Conservation (phyloP, 2,797 vertebrate species). For the Aulostomus chinensis region DNA sequence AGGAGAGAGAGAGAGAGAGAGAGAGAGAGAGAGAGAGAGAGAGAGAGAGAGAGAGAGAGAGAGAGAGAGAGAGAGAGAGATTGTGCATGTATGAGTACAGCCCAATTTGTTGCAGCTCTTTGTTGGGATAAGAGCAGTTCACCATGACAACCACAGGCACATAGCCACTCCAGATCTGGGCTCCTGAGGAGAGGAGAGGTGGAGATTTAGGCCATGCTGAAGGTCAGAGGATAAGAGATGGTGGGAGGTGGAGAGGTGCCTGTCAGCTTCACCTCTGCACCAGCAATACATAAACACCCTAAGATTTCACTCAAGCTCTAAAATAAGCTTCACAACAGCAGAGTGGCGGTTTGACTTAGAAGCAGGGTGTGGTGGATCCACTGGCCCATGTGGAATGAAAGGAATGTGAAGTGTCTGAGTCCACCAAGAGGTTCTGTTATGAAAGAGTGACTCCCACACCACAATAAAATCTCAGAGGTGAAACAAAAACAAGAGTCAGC, state of each 20-base stretch:
- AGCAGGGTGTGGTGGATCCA: constrained; percentile 42
- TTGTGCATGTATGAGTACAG: constrained; percentile 10
- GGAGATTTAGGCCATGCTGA: constrained; percentile 6
- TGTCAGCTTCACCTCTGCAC: neutral
- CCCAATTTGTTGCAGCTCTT: constrained; percentile 47
- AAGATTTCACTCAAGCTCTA: constrained; percentile 14
- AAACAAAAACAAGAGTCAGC: constrained; percentile 72
- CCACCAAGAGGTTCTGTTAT: constrained; percentile 39
- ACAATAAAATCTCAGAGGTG: constrained; percentile 56
- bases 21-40: constrained; percentile 17
- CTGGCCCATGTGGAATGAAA: constrained; percentile 56
- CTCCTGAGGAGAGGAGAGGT: constrained; percentile 43
- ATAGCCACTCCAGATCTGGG: constrained; percentile 38
- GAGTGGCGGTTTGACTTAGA: constrained; percentile 32
- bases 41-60: constrained; percentile 26
- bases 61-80: too few relatives aligned
- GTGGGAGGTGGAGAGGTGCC: constrained; percentile 13
- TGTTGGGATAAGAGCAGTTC: constrained; percentile 66
- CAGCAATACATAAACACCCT: neutral
- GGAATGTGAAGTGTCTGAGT: constrained; percentile 63
- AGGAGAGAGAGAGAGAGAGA: constrained; percentile 7
- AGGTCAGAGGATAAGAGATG: too few relatives aligned
- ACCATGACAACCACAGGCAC: constrained; percentile 68
- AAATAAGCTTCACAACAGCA: constrained; percentile 34
- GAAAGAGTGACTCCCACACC: constrained; percentile 57